Conservation (phyloP, 2,113 vertebrate species). For the Hirundichthys speculiger region DNA sequence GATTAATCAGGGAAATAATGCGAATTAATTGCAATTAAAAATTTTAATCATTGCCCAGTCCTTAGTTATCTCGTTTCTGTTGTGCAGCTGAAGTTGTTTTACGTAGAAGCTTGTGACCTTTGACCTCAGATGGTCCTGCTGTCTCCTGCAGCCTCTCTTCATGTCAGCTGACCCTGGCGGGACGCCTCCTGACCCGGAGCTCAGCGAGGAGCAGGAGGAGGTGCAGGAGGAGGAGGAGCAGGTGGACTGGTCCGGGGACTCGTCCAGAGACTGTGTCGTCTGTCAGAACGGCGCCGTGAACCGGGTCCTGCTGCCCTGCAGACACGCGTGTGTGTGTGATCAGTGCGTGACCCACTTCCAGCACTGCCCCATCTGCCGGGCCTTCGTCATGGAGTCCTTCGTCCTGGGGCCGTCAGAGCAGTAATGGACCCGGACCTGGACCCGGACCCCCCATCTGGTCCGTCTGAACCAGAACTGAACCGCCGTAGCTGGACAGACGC, state of each 20-base stretch:
- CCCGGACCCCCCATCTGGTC: too few species aligned
- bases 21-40: too few species aligned
- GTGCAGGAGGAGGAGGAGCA: too few species aligned
- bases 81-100: too few species aligned
- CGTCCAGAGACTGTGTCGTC: conserved; percentile 90
- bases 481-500: too few species aligned
- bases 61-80: too few species aligned
- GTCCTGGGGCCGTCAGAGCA: conserved; percentile 67
- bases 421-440: too few species aligned
- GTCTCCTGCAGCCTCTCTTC: conserved; percentile 88
- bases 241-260: conserved; percentile 74
- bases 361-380: conserved; percentile 95
- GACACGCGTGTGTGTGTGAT: conserved; percentile 92
- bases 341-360: conserved; percentile 87
- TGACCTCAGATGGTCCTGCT: too few species aligned
- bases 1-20: too few species aligned
- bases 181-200: neutral
- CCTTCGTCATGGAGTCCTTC: conserved; percentile 91
- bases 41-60: too few species aligned
- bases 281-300: conserved; percentile 92
- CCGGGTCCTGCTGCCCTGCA: conserved; percentile 92
- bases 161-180: conserved; percentile 86
- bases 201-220: neutral
- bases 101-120: too few species aligned
- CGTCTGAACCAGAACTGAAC: too few species aligned